These are phyloP conservation scores for Enteromius paludinosus DNA, from an alignment of 2,797 vertebrate species.

Conservation along the genomic window DNA sequence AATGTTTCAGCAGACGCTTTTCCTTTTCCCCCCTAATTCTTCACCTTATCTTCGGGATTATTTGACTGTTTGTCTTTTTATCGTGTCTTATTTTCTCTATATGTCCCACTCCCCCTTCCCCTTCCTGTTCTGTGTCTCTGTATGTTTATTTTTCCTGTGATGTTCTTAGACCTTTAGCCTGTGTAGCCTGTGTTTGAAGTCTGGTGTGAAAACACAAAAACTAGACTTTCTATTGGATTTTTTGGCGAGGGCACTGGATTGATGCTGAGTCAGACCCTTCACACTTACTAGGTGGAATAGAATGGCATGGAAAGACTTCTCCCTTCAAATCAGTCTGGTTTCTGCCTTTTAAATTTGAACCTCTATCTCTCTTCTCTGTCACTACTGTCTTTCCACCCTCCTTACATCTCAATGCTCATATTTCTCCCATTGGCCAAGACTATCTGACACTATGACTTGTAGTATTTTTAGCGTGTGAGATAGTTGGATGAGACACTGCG, in stretches of 20 bases:
- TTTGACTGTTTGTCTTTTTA: conserved; percentile 10
- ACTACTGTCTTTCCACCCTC: conserved; percentile 19
- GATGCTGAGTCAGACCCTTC: background rate
- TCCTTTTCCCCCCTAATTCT: background rate
- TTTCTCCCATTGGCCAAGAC: conserved; percentile 41
- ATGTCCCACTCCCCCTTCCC: conserved; percentile 16
- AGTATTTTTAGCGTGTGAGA: conserved; percentile 51
- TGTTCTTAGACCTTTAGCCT: conserved; percentile 16
- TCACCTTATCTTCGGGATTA: conserved; percentile 15
- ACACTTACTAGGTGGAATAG: conserved; percentile 33
- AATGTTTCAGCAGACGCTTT: conserved; percentile 35
- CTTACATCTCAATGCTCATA: conserved; percentile 9
- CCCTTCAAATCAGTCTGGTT: conserved; percentile 43
- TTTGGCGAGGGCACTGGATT: conserved; percentile 19
- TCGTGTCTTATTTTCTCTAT: conserved; percentile 1
- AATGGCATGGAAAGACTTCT: conserved; percentile 33
- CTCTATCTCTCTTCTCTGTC: conserved; percentile 10
- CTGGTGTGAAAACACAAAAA: conserved; percentile 15
- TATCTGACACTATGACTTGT: conserved; percentile 38
- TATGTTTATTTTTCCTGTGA: conserved; percentile 30
- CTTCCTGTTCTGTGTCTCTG: conserved; percentile 1
- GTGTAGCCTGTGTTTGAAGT: conserved; percentile 29
- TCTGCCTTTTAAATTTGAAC: conserved; percentile 44
- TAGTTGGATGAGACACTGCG: conserved; percentile 34
- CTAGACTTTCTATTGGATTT: conserved; percentile 14